These are phyloP conservation scores for Chrysaora quinquecirrha DNA, from an alignment of 30 jellyfish, hydroid and myxozoan species.

Conservation along the genomic window DNA sequence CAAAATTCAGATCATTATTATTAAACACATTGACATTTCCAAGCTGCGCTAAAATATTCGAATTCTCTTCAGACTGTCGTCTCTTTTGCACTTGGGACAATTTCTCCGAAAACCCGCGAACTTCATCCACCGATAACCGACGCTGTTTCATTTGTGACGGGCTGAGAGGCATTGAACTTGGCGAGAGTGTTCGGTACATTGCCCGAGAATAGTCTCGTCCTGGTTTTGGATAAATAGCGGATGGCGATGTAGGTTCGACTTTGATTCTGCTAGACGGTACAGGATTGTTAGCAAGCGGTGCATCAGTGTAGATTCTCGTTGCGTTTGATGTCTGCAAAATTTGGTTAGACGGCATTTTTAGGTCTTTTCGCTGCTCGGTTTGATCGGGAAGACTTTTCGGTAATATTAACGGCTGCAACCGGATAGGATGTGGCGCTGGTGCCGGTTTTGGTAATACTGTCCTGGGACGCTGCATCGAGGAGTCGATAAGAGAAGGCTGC, in stretches of 20 bases:
- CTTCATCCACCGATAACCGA: background rate
- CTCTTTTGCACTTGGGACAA: conserved; percentile 20
- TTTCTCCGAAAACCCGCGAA: conserved; percentile 27
- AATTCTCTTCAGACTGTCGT: conserved; percentile 9
- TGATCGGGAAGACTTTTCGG: conserved; percentile 41
- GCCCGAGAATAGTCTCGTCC: background rate
- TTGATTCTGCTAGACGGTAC: background rate
- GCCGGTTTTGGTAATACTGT: conserved; percentile 18
- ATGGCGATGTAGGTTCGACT: background rate
- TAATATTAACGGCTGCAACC: conserved; percentile 39
- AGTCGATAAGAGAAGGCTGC: conserved; percentile 10
- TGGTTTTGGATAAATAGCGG: background rate
- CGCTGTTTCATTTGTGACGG: background rate
- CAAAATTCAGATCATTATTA: conserved; percentile 32
- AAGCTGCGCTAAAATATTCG: conserved; percentile 22
- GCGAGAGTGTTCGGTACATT: background rate
- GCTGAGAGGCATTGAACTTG: background rate
- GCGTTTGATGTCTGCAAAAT: background rate
- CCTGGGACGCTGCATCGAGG: conserved; percentile 3
- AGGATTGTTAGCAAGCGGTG: background rate
- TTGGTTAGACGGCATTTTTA: background rate
- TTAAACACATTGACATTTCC: conserved; percentile 44
- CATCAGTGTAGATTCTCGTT: background rate
- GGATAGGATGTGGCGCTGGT: conserved; percentile 11
- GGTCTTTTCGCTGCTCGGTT: conserved; percentile 27